Base-by-base conservation (phyloP, 2,113 vertebrate genomes). In the Thomomys bottae region DNA sequence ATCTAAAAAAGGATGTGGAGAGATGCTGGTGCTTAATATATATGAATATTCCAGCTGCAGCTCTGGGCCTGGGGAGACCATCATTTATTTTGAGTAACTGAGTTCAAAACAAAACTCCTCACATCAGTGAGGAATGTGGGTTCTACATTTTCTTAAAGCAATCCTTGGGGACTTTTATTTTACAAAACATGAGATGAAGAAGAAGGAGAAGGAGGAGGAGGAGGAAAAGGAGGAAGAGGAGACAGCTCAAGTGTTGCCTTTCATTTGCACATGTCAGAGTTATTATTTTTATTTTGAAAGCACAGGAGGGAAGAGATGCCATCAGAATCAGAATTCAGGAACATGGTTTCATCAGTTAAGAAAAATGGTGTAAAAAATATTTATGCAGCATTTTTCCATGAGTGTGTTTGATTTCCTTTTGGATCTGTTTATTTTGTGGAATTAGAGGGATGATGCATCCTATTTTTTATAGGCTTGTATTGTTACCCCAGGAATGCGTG, bases 401-500 rank as follows among this genome's bases (percentile, higher is more conserved):
- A 61, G 93, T 94, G 91, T 66, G 77, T 97, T 97, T 96, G 93
- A 97, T 97, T 98, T 98, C 96, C 97, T 98, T 96, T 86, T 96
- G 96, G 98, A 95, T 98, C 97, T 98, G 98, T 99, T 99, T 99
- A 97, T 97, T 96, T 98, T 98, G 98, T 98, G 98, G 98, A 96
- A 91, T 88, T 95, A 95, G 96, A 0, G n/a, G 97, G 91, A 95
- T 79, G 90, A 97, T 95, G 97, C 97, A 96, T 98, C 97, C 95
- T 96, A 96, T 94, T 98, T 54, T 97, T 97, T 95, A 96, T 97
- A 98, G 97, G 96, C 79, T 23, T 97, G 97, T 96, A 97, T 98
- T 98, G 98, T 98, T 98, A 98, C 97, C 97, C 97, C 96, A 95
- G 97, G 97, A 98, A 98, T 97, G 95, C 96, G 96, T 96, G 96